These are phyloP conservation scores for Halocynthia aurantium DNA, from an alignment of 23 tunicate genomes.

Conservation along the genomic window DNA sequence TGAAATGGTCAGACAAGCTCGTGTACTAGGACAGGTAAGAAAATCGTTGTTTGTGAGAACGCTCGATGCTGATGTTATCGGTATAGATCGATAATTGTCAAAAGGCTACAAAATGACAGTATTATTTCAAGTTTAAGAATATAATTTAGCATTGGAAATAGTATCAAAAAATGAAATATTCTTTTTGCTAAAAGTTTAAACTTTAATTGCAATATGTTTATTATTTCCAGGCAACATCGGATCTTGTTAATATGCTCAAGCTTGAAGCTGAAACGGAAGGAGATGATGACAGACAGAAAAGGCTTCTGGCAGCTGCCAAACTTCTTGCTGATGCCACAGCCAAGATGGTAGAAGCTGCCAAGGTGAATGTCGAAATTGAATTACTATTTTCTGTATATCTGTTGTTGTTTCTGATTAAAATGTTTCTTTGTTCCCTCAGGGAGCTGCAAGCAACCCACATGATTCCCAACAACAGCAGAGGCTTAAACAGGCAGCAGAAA, in stretches of 20 bases:
- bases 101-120: too few relatives aligned
- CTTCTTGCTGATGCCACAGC: slow-evolving; percentile 94
- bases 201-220: too few relatives aligned
- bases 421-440: slow-evolving; percentile 29
- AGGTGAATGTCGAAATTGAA: slow-evolving; percentile 16
- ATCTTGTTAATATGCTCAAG: slow-evolving; percentile 84
- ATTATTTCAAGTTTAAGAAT: too few relatives aligned
- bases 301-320: slow-evolving; percentile 81
- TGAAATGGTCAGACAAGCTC: slow-evolving; percentile 91
- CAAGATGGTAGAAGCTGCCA: slow-evolving; percentile 98
- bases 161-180: too few relatives aligned
- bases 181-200: too few relatives aligned
- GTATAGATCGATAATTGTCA: too few relatives aligned
- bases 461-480: slow-evolving; percentile 89
- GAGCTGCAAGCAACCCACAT: slow-evolving; percentile 91
- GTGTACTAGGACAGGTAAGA: slow-evolving; percentile 71
- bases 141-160: too few relatives aligned
- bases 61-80: too few relatives aligned
- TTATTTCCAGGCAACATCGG: slow-evolving; percentile 63
- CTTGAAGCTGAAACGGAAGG: slow-evolving; percentile 73
- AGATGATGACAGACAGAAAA: slow-evolving; percentile 72
- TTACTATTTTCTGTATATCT: background rate
- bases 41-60: background rate
- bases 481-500: slow-evolving; percentile 85
- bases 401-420: background rate